Evolutionary conservation across 2,797 vertebrate genomes (phyloP).

Genomic region (Poecilia wingei): DNA sequence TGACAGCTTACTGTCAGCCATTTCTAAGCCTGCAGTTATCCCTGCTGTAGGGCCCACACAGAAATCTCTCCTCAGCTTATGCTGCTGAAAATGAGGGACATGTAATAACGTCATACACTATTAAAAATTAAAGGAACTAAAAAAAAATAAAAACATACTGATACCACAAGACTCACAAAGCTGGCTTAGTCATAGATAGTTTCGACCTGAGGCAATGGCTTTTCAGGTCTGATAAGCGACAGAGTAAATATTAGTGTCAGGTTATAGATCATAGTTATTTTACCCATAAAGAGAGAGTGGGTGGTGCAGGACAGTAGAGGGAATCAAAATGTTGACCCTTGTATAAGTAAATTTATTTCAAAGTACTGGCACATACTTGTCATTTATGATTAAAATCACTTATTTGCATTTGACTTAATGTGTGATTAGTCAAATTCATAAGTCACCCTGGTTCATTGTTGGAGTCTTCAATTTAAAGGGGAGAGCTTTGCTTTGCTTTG

Average conservation of each 20-base stretch:
- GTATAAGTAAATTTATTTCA: neutral
- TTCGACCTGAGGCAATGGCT: neutral
- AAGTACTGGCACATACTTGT: neutral
- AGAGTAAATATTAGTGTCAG: slow-evolving; percentile 14
- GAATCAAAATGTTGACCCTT: neutral
- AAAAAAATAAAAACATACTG: slow-evolving; percentile 3
- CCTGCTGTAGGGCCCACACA: neutral
- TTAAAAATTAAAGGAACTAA: neutral
- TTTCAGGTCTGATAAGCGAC: slow-evolving; percentile 15
- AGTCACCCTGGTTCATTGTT: neutral
- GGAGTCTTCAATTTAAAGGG: neutral
- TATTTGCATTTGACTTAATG: neutral
- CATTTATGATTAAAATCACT: neutral
- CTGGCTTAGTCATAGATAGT: slow-evolving; percentile 4
- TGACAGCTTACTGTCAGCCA: neutral
- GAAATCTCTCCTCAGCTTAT: slow-evolving; percentile 4
- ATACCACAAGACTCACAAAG: slow-evolving; percentile 2
- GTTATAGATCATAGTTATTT: slow-evolving; percentile 13
- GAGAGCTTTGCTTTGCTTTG: neutral
- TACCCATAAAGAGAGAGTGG: neutral
- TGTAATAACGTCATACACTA: slow-evolving; percentile 10
- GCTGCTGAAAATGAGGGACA: slow-evolving; percentile 14
- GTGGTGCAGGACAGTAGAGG: neutral
- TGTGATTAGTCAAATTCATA: neutral
- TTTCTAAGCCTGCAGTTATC: slow-evolving; percentile 1